These are phyloP conservation scores for Dynastes grantii DNA, from an alignment of 2,888 invertebrate genomes.

Conservation along the genomic window DNA sequence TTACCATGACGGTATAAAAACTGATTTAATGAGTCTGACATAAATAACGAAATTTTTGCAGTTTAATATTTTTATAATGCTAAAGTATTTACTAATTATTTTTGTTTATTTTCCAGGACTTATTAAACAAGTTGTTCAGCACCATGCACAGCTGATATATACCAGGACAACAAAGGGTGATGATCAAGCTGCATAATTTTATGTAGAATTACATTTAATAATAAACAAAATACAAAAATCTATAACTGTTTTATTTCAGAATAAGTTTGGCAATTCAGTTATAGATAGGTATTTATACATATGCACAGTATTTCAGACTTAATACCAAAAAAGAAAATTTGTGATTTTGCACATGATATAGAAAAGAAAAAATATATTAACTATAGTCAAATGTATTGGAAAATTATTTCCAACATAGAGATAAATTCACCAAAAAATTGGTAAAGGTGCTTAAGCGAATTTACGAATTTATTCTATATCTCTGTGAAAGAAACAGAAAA, in stretches of 20 bases:
- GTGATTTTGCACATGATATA: too few relatives aligned
- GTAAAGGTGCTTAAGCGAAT: too few relatives aligned
- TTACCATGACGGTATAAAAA: slow-evolving; percentile 66
- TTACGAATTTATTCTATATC: too few relatives aligned
- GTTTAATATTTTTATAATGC: slow-evolving; percentile 10
- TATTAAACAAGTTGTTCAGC: slow-evolving; percentile 96
- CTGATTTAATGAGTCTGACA: slow-evolving; percentile 79
- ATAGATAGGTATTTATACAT: too few relatives aligned
- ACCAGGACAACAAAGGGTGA: slow-evolving; percentile 97
- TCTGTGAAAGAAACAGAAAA: too few relatives aligned
- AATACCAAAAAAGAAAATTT: too few relatives aligned
- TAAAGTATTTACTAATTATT: slow-evolving; percentile 16
- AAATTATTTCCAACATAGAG: too few relatives aligned
- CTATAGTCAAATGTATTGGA: too few relatives aligned
- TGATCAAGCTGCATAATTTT: slow-evolving; percentile 82
- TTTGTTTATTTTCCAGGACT: slow-evolving; percentile 77
- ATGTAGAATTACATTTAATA: slow-evolving; percentile 50
- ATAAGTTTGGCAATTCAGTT: background rate
- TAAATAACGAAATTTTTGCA: slow-evolving; percentile 25
- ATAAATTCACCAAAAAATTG: too few relatives aligned
- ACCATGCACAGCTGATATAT: slow-evolving; percentile 97
- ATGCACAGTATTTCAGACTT: too few relatives aligned
- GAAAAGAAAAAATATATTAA: too few relatives aligned
- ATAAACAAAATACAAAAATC: slow-evolving; percentile 38
- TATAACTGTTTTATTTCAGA: background rate